Conservation (phyloP, 2,888 invertebrate species). For the Cantharis rufa region DNA sequence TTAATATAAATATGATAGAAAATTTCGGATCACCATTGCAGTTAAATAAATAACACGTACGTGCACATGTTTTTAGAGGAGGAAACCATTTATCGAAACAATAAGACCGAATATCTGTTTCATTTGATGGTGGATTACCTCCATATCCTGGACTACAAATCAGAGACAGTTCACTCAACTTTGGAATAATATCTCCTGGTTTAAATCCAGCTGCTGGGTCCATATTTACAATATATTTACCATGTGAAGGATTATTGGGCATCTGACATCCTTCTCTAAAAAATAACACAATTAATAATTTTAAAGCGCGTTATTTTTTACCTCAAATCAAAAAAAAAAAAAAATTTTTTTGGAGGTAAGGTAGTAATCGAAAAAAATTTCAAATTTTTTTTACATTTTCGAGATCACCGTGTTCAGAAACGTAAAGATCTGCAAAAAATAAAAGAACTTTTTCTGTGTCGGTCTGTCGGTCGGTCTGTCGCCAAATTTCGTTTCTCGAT, state of each 20-base stretch:
- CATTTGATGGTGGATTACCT: background rate
- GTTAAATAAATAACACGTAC: background rate
- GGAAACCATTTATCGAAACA: slow-evolving; percentile 11
- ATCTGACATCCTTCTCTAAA: slow-evolving; percentile 25
- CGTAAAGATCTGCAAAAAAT: too few species aligned
- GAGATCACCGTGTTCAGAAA: too few species aligned
- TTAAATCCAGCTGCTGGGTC: background rate
- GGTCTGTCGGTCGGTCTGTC: too few species aligned
- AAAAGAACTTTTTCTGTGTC: too few species aligned
- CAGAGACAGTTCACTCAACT: slow-evolving; percentile 31
- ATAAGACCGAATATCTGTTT: background rate
- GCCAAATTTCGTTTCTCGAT: too few species aligned
- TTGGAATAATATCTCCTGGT: slow-evolving; percentile 31
- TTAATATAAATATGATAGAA: background rate
- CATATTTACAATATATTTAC: slow-evolving; percentile 34
- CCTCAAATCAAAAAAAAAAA: too few species aligned
- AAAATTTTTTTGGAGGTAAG: too few species aligned
- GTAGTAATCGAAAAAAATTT: too few species aligned
- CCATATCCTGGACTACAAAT: slow-evolving; percentile 26
- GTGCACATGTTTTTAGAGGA: background rate
- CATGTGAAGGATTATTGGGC: slow-evolving; percentile 39
- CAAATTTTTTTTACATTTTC: too few species aligned
- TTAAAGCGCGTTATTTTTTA: too few species aligned
- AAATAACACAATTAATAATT: background rate
- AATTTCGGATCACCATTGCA: background rate